Base-by-base conservation (phyloP, 2,113 vertebrate genomes). In the Albula glossodonta region DNA sequence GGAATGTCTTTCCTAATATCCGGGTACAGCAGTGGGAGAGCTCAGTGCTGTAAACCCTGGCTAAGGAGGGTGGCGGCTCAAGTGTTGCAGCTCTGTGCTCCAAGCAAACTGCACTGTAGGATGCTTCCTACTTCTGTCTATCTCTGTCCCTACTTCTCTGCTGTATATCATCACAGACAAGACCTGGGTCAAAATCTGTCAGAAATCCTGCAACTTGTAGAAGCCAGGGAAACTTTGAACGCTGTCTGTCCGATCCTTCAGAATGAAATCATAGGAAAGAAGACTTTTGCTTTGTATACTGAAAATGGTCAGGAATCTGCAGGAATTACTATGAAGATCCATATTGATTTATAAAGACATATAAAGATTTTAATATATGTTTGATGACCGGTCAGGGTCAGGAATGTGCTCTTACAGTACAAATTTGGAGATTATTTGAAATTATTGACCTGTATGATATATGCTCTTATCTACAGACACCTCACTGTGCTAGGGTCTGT, bases 1-100 rank as follows among this genome's bases (percentile, higher is more conserved):
- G 31, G 51, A 86, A 83, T 87, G 78, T 49, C 51, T 19, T 83
- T 79, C 81, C 56, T 77, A 81, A 81, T 60, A 48, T 13, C 48
- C 9, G 2, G 52, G 56, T 85, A 89, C 85, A 89, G 80, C 57
- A 83, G 57, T 60, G 82, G n/a, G 52, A 51, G 60, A 41, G 60
- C 31, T 5, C 74, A 19, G 78, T 60, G 53, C 51, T 50, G 81
- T 41, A 87, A 80, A 5, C 80, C 51, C 85, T 52, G 17, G 6
- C 17, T 10, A 74, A 8, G 15, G 10, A 19, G 17, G 10, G 11
- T 63, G 60, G 17, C 12, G 15, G 17, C 11, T 10, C 22, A 74
- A 74, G 70, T 31, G n/a, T 19, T 4, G 60, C 11, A 60, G 70
- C n/a, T 31, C 6, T n/a, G 70, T 31, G 60, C 17, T 66, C 17